These are phyloP conservation scores for Epinephelus coioides DNA, from an alignment of 2,797 vertebrate species.

Conservation along the genomic window DNA sequence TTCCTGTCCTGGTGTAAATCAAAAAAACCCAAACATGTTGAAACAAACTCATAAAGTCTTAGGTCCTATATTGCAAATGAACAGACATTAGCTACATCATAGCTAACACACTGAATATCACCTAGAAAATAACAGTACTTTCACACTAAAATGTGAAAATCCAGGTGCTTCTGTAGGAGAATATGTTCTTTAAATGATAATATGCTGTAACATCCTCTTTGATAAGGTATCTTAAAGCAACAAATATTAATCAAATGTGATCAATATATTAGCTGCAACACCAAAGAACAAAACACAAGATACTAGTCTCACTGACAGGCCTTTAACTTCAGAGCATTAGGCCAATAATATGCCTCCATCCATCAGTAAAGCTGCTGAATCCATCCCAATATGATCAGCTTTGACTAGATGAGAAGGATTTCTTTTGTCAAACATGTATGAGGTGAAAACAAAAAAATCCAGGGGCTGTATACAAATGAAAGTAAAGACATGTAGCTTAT, in stretches of 20 bases:
- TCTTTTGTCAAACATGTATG: background rate
- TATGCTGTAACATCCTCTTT: background rate
- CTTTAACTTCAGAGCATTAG: background rate
- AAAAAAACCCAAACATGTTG: constrained; percentile 12
- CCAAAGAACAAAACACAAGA: background rate
- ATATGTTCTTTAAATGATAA: too few relatives aligned
- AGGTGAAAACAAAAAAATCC: background rate
- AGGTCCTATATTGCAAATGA: background rate
- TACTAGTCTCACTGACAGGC: background rate
- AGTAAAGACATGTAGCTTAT: background rate
- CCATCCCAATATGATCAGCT: background rate
- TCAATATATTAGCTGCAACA: background rate
- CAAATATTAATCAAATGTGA: background rate
- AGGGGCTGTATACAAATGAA: background rate
- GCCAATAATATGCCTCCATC: background rate
- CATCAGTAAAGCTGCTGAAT: background rate
- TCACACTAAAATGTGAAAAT: too few relatives aligned
- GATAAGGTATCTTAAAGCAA: background rate
- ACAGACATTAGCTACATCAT: background rate
- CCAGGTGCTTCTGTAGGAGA: too few relatives aligned
- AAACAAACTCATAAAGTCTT: constrained; percentile 8
- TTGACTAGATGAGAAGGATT: background rate
- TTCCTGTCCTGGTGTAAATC: constrained; percentile 38
- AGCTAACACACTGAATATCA: background rate
- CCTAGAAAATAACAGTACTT: too few relatives aligned